Evolutionary conservation across 1,140 invertebrate genomes (phyloP), one percentile per base, ranked within the genome.

Genomic region (Philopotamus ludificatus): DNA sequence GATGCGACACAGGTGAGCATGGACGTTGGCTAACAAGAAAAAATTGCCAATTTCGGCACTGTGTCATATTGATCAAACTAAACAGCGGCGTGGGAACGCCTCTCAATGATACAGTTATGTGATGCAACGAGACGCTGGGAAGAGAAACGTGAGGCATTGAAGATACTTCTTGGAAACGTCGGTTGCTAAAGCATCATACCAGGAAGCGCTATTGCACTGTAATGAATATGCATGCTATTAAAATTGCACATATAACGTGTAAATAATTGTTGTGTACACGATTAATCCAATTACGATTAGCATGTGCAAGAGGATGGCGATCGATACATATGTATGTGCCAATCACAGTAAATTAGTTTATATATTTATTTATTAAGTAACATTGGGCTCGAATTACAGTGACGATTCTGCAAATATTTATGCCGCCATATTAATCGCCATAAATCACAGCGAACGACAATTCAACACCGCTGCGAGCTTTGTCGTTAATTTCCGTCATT

Each of bases 231-330:
- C n/a, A n/a, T n/a, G n/a, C n/a, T n/a, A n/a, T n/a, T n/a, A n/a
- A n/a, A n/a, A n/a, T n/a, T n/a, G n/a, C n/a, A n/a, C n/a, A n/a
- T n/a, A n/a, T n/a, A n/a, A n/a, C n/a, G n/a, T n/a, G n/a, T n/a
- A n/a, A n/a, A n/a, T n/a, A n/a, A n/a, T n/a, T n/a, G n/a, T n/a
- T n/a, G n/a, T n/a, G n/a, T n/a, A n/a, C n/a, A n/a, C n/a, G n/a
- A n/a, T n/a, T n/a, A n/a, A n/a, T n/a, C n/a, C n/a, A n/a, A n/a
- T 54, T 54, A 34, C 41, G 28, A 54, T 54, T 54, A 54, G 28
- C 51, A 16, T 20, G 3, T 54, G 26, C 41, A n/a, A n/a, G 51
- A 28, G 20, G 51, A 20, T 34, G 21, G 25, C 21, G n/a, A 54
- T 28, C 51, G 25, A 15, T 34, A 22, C 15, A 34, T 15, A 54